Base-by-base conservation (phyloP, 2,888 invertebrate species). In the Sericinus montela region DNA sequence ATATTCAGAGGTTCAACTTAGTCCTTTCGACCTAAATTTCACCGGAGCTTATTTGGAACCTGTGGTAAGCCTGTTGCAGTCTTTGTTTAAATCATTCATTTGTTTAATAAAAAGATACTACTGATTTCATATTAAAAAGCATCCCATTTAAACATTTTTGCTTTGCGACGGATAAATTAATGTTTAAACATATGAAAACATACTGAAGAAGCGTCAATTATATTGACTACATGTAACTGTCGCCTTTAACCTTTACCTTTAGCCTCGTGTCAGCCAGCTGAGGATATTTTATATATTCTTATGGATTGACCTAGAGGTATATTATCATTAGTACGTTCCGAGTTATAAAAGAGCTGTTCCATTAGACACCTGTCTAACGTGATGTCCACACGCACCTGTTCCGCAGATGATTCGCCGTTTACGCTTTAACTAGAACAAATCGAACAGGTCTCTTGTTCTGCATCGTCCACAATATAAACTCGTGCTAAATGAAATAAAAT, bases 361-460 rank as follows among this genome's bases (percentile, higher is more conserved):
- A 67, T 78, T 82, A 85, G 80, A 75, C 86, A 86, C 84, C 85
- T 87, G 86, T 78, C 82, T 80, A 85, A 81, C 70, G 59, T 55
- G 59, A 63, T 32, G 32, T 42, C 13, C 10, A 29, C 9, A 40
- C 15, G 51, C 71, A 67, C 77, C 80, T 83, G 84, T 60, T 59
- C 53, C 50, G 63, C 68, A 62, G 62, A 65, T 71, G 74, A 75
- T 68, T 67, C 60, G 56, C 62, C 16, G 56, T 66, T 67, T 69
- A 64, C 67, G 65, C 64, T 49, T 58, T 55, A 46, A 58, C 57
- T 56, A 57, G 58, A 57, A 55, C 63, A 65, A 67, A 62, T 60
- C 53, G 56, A 43, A 44, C 19, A 19, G 19, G 19, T 3, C 19
- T 3, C 5, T 19, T 3, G 19, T 19, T 19, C 19, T n/a, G n/a